A percentile compares a stretch with the other conserved stretches of the same genome.
These are phyloP conservation scores for Anarrhichthys ocellatus DNA, from an alignment of 2,113 vertebrate species.

Conservation along the genomic window DNA sequence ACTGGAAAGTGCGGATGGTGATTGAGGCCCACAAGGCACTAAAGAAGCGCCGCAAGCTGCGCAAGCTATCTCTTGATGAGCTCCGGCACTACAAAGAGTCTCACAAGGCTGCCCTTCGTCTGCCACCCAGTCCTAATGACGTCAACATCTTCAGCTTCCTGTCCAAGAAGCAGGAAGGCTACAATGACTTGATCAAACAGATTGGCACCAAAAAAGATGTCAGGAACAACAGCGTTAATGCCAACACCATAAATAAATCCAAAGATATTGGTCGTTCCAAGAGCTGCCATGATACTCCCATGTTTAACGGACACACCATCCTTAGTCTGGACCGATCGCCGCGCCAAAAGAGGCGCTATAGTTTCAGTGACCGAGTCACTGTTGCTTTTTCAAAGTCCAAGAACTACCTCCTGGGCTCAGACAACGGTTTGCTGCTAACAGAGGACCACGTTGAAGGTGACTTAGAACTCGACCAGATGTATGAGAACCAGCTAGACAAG, in stretches of 20 bases:
- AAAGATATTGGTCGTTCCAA: slow-evolving; percentile 77
- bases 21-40: slow-evolving; percentile 98
- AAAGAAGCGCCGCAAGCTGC: slow-evolving; percentile 93
- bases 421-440: slow-evolving; percentile 84
- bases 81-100: slow-evolving; percentile 82
- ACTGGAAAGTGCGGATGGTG: slow-evolving; percentile 99
- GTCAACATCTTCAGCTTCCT: slow-evolving; percentile 96
- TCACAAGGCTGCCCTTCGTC: slow-evolving; percentile 83
- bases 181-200: slow-evolving; percentile 97
- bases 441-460: slow-evolving; percentile 77
- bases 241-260: slow-evolving; percentile 24
- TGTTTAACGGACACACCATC: slow-evolving; percentile 77
- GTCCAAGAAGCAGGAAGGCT: slow-evolving; percentile 95
- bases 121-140: slow-evolving; percentile 85
- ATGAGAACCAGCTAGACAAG: slow-evolving; percentile 93
- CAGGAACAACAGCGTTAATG: slow-evolving; percentile 68
- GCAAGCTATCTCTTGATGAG: slow-evolving; percentile 92
- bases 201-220: slow-evolving; percentile 86
- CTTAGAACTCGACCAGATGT: slow-evolving; percentile 75
- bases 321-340: slow-evolving; percentile 82
- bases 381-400: slow-evolving; percentile 92
- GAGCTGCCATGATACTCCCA: slow-evolving; percentile 74
- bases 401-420: slow-evolving; percentile 87
- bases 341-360: slow-evolving; percentile 83
- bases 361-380: slow-evolving; percentile 87